Percentiles rank a stretch among this genome's conserved stretches.
Evolutionary conservation across 2,888 invertebrate genomes (phyloP).

Genomic region (Drosophila aldrichi): DNA sequence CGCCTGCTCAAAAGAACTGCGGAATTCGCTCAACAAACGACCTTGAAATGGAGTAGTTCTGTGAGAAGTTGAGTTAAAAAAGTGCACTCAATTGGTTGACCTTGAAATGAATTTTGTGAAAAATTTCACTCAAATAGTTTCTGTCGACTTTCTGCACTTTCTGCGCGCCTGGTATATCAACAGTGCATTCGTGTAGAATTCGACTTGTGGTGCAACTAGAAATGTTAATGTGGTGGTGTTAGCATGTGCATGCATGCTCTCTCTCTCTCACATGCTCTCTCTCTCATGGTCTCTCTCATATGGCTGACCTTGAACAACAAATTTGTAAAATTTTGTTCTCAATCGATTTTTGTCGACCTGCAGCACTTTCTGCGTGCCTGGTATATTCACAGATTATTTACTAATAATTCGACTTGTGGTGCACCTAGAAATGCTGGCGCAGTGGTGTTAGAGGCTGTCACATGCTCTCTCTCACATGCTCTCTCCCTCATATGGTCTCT

Average conservation of each 20-base stretch:
- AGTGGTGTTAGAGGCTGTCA: no score
- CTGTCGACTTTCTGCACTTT: background rate
- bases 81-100: background rate
- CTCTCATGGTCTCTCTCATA: no score
- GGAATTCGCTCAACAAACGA: background rate
- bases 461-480: no score
- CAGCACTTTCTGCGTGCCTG: background rate
- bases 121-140: background rate
- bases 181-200: no score
- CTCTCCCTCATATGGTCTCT: no score
- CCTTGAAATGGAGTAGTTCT: background rate
- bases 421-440: background rate
- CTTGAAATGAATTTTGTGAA: background rate
- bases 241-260: no score
- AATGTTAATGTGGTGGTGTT: no score
- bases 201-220: no score
- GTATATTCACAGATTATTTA: background rate
- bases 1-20: background rate
- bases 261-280: no score
- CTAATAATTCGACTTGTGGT: background rate
- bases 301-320: background rate
- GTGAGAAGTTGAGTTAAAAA: background rate
- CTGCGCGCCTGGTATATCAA: background rate
- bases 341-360: background rate
- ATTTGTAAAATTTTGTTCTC: background rate